Evolutionary conservation across 2,888 invertebrate genomes (phyloP), one percentile per base, ranked within the genome.

Genomic region (Glaucopsyche alexis): DNA sequence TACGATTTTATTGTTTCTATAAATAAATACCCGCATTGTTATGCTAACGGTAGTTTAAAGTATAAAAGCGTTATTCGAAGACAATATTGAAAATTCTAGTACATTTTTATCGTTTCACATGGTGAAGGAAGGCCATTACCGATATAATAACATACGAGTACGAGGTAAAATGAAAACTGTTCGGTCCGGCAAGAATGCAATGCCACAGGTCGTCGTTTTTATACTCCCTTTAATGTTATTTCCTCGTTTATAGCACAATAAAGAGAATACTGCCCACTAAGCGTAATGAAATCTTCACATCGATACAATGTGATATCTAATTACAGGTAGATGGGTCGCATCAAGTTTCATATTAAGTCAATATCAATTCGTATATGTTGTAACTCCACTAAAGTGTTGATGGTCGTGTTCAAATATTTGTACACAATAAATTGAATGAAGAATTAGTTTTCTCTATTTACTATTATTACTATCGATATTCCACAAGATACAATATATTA

Each of bases 281-380:
- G 88, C 87, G 91, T 93, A 93, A 93, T 93, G 92, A 93, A 93
- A 93, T 91, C 89, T 88, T 87, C 84, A 86, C 88, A 88, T 91
- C 90, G 86, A 91, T 91, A 90, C 86, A 84, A 83, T 79, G 80
- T 83, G 85, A 85, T 81, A 80, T 78, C 76, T 76, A 76, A 78
- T 77, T 77, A 76, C 74, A 73, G 74, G 76, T 76, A 60, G 29
- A 29, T 55, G 55, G 13, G 29, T 60, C 60, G 19, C 19, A 19
- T 60, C 29, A 6, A 60, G 29, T 60, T 29, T 60, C 13, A 60
- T 60, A 19, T 55, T 29, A 29, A 2, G 52, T 52, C 52, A 52
- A 52, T 52, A 52, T 7, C 16, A 8, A 1, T 19, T 16, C 19
- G 55, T 55, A 52, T 19, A 29, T 29, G 2, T 42, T 42, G 7